These are phyloP conservation scores for Empis stercorea DNA, from an alignment of 2,888 invertebrate genomes.

Conservation along the genomic window DNA sequence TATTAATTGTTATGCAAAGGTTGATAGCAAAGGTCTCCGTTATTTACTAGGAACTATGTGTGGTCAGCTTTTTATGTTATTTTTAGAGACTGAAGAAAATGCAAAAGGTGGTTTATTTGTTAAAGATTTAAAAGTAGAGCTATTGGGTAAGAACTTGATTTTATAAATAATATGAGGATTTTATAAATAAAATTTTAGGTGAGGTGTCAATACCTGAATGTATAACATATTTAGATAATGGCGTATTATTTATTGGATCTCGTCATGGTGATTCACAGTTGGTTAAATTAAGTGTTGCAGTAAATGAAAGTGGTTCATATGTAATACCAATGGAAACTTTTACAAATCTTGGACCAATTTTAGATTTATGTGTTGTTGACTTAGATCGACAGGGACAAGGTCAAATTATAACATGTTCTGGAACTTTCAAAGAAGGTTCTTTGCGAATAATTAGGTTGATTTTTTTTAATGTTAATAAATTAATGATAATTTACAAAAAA, in stretches of 20 bases:
- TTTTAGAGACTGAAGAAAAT: slow-evolving; percentile 73
- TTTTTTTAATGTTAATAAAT: neutral
- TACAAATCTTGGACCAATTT: slow-evolving; percentile 93
- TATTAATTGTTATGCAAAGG: slow-evolving; percentile 86
- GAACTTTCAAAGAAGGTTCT: slow-evolving; percentile 94
- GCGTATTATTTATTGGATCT: slow-evolving; percentile 93
- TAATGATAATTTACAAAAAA: neutral
- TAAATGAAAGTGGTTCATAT: slow-evolving; percentile 78
- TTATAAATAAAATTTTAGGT: slow-evolving; percentile 35
- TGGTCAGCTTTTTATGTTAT: slow-evolving; percentile 89
- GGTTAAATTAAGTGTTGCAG: slow-evolving; percentile 70
- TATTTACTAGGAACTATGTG: slow-evolving; percentile 91
- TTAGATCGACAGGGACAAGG: slow-evolving; percentile 94
- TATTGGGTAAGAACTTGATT: slow-evolving; percentile 47
- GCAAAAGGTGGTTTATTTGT: slow-evolving; percentile 64
- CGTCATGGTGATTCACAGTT: slow-evolving; percentile 93
- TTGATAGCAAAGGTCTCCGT: slow-evolving; percentile 79
- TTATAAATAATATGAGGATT: neutral
- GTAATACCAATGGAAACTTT: slow-evolving; percentile 92
- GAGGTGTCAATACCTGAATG: slow-evolving; percentile 93
- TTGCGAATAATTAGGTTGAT: slow-evolving; percentile 67
- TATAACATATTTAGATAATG: slow-evolving; percentile 95
- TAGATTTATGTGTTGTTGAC: slow-evolving; percentile 97
- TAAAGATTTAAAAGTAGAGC: slow-evolving; percentile 85
- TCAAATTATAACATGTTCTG: slow-evolving; percentile 95